These are phyloP conservation scores for Pseudochaenichthys georgianus DNA, from an alignment of 2,797 vertebrate genomes.

Conservation along the genomic window DNA sequence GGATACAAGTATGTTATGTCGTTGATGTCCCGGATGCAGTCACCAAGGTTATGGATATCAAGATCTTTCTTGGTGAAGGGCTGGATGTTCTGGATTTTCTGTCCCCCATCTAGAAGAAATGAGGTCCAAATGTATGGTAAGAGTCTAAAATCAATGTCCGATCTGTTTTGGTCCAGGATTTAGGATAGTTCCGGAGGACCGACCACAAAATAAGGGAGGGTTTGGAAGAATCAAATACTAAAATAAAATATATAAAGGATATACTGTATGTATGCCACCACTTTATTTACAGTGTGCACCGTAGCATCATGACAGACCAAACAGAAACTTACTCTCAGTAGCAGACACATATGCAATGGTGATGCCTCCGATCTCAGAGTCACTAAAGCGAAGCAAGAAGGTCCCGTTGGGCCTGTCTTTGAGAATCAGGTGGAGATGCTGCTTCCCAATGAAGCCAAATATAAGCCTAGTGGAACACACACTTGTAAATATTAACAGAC, in stretches of 20 bases:
- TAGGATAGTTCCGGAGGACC: background rate
- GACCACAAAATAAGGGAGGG: background rate
- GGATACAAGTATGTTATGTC: slow-evolving; percentile 91
- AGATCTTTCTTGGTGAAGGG: slow-evolving; percentile 95
- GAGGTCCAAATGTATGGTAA: background rate
- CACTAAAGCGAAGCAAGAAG: slow-evolving; percentile 97
- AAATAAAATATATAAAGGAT: slow-evolving; percentile 7
- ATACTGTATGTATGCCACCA: background rate
- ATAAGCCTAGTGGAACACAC: slow-evolving; percentile 87
- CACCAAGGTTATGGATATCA: slow-evolving; percentile 92
- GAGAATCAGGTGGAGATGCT: slow-evolving; percentile 92
- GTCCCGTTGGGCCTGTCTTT: slow-evolving; percentile 88
- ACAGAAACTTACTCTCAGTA: slow-evolving; percentile 74
- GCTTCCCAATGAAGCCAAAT: slow-evolving; percentile 96
- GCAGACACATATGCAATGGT: slow-evolving; percentile 93
- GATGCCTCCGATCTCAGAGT: slow-evolving; percentile 97
- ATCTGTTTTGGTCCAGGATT: background rate
- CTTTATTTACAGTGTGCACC: background rate
- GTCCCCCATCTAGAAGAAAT: slow-evolving; percentile 79
- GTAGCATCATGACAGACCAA: background rate
- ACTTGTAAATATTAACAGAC: background rate
- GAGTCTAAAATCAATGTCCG: background rate
- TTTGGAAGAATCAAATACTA: background rate
- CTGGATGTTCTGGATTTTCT: slow-evolving; percentile 95
- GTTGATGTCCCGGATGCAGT: slow-evolving; percentile 92